Base-by-base conservation (phyloP, 2,797 vertebrate species). In the Gymnothorax javanicus region DNA sequence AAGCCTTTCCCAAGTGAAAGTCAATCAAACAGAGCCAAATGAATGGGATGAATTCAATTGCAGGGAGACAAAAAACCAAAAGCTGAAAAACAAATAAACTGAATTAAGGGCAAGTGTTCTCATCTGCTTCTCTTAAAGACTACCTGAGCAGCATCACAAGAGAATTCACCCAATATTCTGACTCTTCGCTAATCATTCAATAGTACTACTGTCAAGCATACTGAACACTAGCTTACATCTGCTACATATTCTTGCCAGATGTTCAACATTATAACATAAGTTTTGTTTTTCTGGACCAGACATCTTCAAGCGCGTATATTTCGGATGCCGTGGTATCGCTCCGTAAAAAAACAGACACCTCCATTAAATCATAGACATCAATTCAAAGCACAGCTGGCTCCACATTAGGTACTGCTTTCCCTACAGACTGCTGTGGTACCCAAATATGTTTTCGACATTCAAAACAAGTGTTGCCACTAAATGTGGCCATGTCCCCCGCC, bases 191-290 rank as follows among this genome's bases (percentile, higher is more conserved):
- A n/a, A 85, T 75, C 84, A 86, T 84, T 87, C 88, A 91, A 90
- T 90, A 91, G 91, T 89, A 89, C 81, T 84, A 64, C 87, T 84
- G 84, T 89, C 87, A 88, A 85, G 81, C 81, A 81, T 77, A 89
- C 82, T 69, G 64, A 67, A 79, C 87, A 87, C 84, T 50, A 81
- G 82, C 87, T 87, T 8, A 75, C 59, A 84, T 23, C n/a, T 83
- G 77, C 64, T 27, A 15, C 27, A 71, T n/a, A 54, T 13, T 60
- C 33, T 83, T 25, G 58, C 6, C n/a, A 13, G 27, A 8, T 73
- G 25, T 27, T 6, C 33, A 20, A 17, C 57, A 82, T 82, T 82
- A 8, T 6, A 56, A 25, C 54, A 11, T 27, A n/a, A 83, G 69
- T 25, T 73, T 33, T 27, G 9, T 25, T 27, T 69, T 69, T 12